Conservation (phyloP, 1,140 invertebrate species). For the Solenopsis invicta region DNA sequence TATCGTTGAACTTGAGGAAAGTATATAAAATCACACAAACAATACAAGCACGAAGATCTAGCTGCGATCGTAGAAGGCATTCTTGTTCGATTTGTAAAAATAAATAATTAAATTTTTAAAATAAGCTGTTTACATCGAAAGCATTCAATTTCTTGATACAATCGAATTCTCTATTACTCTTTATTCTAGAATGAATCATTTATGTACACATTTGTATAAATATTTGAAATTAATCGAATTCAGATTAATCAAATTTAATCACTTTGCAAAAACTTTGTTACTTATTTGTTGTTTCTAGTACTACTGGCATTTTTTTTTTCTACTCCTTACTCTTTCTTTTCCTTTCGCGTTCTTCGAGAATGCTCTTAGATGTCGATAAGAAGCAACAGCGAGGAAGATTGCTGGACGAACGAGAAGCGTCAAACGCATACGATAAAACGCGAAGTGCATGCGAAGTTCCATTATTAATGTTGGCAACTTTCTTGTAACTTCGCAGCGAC, state of each 20-base stretch:
- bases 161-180: neutral
- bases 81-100: too few relatives aligned
- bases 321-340: neutral
- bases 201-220: neutral
- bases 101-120: neutral
- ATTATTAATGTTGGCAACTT: constrained; percentile 27
- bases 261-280: neutral
- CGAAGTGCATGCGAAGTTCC: neutral
- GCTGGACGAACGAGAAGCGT: neutral
- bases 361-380: neutral
- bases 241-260: neutral
- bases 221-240: neutral
- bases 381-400: neutral
- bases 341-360: neutral
- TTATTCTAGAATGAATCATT: constrained; percentile 5
- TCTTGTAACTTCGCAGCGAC: neutral
- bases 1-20: too few relatives aligned
- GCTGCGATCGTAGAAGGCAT: too few relatives aligned
- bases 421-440: neutral
- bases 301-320: neutral
- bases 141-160: neutral
- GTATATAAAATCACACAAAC: too few relatives aligned
- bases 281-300: neutral
- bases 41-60: too few relatives aligned
- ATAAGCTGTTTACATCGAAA: neutral